Conservation (phyloP, 2,113 vertebrate species). For the Coracopsis vasa region DNA sequence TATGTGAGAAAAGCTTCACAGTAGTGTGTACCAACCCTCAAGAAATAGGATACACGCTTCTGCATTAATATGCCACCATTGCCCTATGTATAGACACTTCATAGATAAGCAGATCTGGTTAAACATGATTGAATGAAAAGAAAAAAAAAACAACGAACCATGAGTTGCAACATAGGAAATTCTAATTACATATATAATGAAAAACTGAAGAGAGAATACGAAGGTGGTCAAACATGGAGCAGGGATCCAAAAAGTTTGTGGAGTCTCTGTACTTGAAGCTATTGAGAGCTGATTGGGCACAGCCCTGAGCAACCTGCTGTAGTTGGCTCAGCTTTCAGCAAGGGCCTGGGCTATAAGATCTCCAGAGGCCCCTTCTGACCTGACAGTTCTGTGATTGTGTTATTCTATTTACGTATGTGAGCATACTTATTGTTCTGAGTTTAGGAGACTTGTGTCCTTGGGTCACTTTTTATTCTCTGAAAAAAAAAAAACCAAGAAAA, state of each 20-base stretch:
- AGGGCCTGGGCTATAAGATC: neutral
- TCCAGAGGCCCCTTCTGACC: neutral
- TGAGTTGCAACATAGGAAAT: neutral
- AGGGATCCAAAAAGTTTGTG: neutral
- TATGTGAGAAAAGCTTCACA: neutral
- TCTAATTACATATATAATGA: neutral
- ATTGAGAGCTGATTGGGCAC: neutral
- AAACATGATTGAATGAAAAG: neutral
- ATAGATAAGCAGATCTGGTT: neutral
- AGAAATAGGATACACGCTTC: neutral
- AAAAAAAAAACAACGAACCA: rapidly evolving
- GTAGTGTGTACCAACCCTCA: neutral
- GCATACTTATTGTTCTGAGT: neutral
- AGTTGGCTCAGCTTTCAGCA: neutral
- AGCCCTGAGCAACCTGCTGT: neutral
- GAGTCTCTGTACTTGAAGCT: neutral
- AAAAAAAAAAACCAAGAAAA: neutral
- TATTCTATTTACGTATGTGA: neutral
- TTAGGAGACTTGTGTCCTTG: neutral
- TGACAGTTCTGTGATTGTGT: neutral
- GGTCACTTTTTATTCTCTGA: neutral
- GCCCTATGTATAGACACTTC: neutral
- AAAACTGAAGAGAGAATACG: neutral
- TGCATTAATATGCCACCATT: no score
- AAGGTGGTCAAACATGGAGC: neutral